phyloP scores from a whole-genome alignment of 2,888 invertebrate genomes.

The Tuberolachnus salignus region DNA sequence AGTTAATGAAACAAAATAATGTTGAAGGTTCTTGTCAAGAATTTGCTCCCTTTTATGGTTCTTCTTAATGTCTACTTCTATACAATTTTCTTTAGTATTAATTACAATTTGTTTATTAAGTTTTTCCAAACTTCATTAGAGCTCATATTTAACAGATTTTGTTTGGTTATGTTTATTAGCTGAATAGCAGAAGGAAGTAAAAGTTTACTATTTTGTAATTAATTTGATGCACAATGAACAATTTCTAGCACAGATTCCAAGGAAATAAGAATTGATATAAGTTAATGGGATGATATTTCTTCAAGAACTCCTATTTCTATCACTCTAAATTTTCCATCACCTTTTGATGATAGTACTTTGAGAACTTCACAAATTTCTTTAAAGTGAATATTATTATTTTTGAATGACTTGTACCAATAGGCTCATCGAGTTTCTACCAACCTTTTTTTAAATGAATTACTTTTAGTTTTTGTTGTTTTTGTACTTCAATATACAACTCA shows the following conservation, averaged over 20 bases:
- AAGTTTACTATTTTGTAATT: conserved; percentile 8
- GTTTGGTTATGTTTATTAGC: not conserved
- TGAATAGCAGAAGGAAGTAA: not conserved
- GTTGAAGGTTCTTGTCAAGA: no score
- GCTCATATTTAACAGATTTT: not conserved
- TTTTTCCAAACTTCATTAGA: conserved; percentile 3
- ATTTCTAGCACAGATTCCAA: not conserved
- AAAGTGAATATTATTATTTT: not conserved
- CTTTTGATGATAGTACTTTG: not conserved
- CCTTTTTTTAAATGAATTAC: conserved; percentile 2
- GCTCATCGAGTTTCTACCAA: conserved; percentile 9
- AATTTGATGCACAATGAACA: not conserved
- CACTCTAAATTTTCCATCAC: not conserved
- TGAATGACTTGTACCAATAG: conserved; percentile 2
- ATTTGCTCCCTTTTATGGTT: no score
- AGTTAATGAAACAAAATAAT: no score
- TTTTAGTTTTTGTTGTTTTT: conserved; percentile 5
- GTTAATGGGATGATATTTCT: not conserved
- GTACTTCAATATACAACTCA: conserved; percentile 2
- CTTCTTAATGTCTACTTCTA: not conserved
- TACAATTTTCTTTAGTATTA: not conserved
- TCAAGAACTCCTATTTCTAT: not conserved
- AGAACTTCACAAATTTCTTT: conserved; percentile 1
- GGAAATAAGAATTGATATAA: not conserved
- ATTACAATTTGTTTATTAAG: not conserved